These are phyloP conservation scores for Anguilla rostrata DNA, from an alignment of 2,113 vertebrate species.

Conservation along the genomic window DNA sequence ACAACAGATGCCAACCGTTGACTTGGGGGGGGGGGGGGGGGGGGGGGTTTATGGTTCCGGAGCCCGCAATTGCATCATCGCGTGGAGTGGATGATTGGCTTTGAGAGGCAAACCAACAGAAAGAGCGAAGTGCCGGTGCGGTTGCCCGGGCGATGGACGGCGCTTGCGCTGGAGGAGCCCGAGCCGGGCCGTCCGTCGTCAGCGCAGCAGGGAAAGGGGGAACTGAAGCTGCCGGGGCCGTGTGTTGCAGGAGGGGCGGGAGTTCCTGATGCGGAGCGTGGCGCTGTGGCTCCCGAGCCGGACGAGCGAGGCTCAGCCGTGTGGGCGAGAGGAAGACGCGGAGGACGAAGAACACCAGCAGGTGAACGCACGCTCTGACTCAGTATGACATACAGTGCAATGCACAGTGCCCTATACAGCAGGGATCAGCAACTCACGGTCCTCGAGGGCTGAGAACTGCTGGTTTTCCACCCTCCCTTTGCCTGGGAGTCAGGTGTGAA, in stretches of 20 bases:
- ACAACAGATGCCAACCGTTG: neutral
- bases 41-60: neutral
- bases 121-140: neutral
- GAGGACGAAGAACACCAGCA: constrained; percentile 54
- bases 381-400: neutral
- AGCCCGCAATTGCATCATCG: neutral
- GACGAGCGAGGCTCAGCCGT: constrained; percentile 51
- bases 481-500: too few species aligned
- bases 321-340: constrained; percentile 4
- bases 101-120: neutral
- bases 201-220: neutral
- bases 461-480: too few species aligned
- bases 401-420: neutral
- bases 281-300: constrained; percentile 67
- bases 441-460: too few species aligned
- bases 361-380: constrained; percentile 50
- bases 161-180: too few species aligned
- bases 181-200: neutral
- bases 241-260: constrained; percentile 68
- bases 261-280: constrained; percentile 73
- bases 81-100: neutral
- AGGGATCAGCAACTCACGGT: too few species aligned
- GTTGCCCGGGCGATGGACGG: neutral
- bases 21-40: neutral
- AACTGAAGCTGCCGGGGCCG: neutral